These are phyloP conservation scores for Cassiopea xamachana DNA, from an alignment of 30 jellyfish, hydroid and myxozoan species.

Conservation along the genomic window DNA sequence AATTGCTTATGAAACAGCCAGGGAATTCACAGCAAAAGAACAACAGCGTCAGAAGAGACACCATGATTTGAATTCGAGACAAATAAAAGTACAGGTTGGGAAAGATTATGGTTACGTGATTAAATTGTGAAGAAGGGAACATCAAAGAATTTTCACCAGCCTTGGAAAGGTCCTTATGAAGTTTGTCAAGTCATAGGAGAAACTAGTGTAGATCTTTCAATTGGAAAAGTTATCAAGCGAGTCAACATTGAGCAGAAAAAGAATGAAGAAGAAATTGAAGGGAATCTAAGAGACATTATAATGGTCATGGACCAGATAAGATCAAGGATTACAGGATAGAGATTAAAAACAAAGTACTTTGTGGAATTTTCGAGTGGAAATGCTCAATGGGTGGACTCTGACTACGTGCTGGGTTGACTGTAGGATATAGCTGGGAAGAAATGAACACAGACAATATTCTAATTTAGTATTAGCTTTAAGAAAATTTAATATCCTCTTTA, in stretches of 20 bases:
- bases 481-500: not conserved
- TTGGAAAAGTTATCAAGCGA: not conserved
- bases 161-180: conserved; percentile 53
- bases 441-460: not conserved
- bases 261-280: conserved; percentile 34
- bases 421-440: not conserved
- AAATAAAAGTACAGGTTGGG: conserved; percentile 19
- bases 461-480: not conserved
- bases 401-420: conserved; percentile 12
- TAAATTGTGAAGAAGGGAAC: conserved; percentile 22
- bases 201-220: conserved; percentile 2
- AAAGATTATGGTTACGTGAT: conserved; percentile 39
- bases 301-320: conserved; percentile 37
- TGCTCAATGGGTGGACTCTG: conserved; percentile 33
- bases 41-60: conserved; percentile 35
- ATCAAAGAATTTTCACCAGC: conserved; percentile 44
- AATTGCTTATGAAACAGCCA: conserved; percentile 29
- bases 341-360: conserved; percentile 28
- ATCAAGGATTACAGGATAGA: conserved; percentile 35
- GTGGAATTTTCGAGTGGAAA: conserved; percentile 27
- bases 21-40: conserved; percentile 32
- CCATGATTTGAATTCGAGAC: conserved; percentile 14
- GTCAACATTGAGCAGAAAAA: conserved; percentile 26
- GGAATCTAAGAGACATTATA: conserved; percentile 11
- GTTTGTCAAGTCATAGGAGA: too few species aligned